A percentile compares a stretch with the other conserved stretches of the same genome.
phyloP scores from a whole-genome alignment of 2,888 invertebrate species.

The Eudemis profundana region DNA sequence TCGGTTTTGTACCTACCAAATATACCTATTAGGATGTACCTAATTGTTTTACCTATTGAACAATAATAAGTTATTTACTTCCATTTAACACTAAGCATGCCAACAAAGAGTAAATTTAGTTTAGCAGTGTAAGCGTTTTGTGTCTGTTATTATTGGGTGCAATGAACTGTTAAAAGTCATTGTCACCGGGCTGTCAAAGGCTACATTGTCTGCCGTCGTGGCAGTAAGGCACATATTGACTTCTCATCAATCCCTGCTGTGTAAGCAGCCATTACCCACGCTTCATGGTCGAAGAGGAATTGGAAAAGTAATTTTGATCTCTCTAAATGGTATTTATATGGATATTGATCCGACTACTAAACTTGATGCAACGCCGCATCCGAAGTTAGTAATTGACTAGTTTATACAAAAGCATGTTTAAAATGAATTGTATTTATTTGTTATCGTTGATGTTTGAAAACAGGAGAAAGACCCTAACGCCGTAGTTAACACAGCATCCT shows the following conservation, averaged over 20 bases:
- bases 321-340: constrained; percentile 12
- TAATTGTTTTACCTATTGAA: constrained; percentile 9
- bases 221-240: constrained; percentile 54
- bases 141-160: constrained; percentile 32
- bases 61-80: too few relatives aligned
- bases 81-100: too few relatives aligned
- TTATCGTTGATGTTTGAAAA: too few relatives aligned
- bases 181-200: constrained; percentile 57
- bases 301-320: constrained; percentile 8
- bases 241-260: constrained; percentile 47
- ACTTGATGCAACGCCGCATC: background rate
- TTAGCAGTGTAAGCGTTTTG: constrained; percentile 28
- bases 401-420: too few relatives aligned
- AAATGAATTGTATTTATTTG: too few relatives aligned
- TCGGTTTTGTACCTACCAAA: background rate
- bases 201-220: constrained; percentile 58
- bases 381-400: background rate
- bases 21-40: background rate
- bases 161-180: constrained; percentile 46
- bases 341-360: background rate
- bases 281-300: constrained; percentile 7
- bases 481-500: too few relatives aligned
- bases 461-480: too few relatives aligned
- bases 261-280: constrained; percentile 15
- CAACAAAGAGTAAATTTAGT: too few relatives aligned